Evolutionary conservation across 2,113 vertebrate species (phyloP).

Genomic region (Sapajus apella): DNA sequence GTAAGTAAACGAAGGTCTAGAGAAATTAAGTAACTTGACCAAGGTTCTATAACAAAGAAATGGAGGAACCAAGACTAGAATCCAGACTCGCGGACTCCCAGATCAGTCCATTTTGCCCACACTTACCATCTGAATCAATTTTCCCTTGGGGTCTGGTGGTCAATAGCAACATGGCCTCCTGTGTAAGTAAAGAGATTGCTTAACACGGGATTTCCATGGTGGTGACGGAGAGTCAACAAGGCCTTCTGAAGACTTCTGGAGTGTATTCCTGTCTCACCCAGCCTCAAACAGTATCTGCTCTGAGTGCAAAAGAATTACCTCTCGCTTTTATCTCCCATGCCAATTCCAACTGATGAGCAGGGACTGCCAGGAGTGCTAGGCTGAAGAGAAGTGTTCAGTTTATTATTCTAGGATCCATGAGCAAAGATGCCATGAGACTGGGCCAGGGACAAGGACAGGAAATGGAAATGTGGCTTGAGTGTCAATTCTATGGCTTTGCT

Average conservation of each 20-base stretch:
- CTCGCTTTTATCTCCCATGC: too few species aligned
- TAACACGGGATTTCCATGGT: background rate
- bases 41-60: background rate
- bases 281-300: background rate
- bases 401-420: background rate
- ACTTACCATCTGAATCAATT: background rate
- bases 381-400: background rate
- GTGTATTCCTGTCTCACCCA: background rate
- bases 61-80: background rate
- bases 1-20: background rate
- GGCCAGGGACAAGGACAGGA: background rate
- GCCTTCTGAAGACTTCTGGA: background rate
- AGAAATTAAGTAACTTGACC: background rate
- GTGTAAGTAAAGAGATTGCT: background rate
- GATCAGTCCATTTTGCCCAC: background rate
- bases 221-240: too few species aligned
- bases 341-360: accelerated
- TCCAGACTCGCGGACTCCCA: background rate
- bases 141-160: background rate
- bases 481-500: too few species aligned
- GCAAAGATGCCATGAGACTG: background rate
- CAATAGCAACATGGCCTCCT: background rate
- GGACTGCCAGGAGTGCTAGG: accelerated
- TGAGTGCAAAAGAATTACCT: background rate
- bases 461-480: background rate